Evolutionary conservation across 2,113 vertebrate species (phyloP), one percentile per base, ranked within the genome.

Genomic region (Pseudopodoces humilis): DNA sequence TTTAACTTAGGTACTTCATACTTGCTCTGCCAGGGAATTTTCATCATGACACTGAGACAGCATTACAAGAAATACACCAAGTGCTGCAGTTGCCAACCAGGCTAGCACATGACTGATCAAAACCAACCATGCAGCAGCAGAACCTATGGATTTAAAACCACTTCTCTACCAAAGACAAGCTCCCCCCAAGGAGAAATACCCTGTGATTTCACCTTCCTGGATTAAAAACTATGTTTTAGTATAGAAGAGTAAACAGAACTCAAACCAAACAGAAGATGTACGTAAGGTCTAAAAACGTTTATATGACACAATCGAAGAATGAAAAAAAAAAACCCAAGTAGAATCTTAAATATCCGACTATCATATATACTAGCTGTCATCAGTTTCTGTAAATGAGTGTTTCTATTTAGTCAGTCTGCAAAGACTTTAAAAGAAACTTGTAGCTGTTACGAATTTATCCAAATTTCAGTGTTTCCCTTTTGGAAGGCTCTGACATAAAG

Each of bases 1-100:
- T 94, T 92, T 89, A 96, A 93, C 58, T 25, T 43, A 56, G 50
- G n/a, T 56, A 63, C 46, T 86, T 86, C 5, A 28, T 49, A 86
- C 74, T 83, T 89, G 27, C 53, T 49, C 35, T 64, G 52, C 24
- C 63, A 86, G 39, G 25, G 76, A 84, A 83, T 74, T 87, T 94
- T 77, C 60, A 84, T 25, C 39, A 67, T 11, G 79, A 77, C 18
- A 50, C 62, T 11, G 25, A 68, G 52, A 63, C 24, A 82, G 39
- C 52, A 50, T 75, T 71, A 84, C 18, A 74, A 74, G 83, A 88
- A 93, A 81, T 68, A 59, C n/a, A 84, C 20, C 15, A 31, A 31
- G 23, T 46, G 35, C 7, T 93, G 24, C 47, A 82, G 80, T 1
- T 62, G 69, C 69, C 6, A 19, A 56, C 20, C 63, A 44, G 46